Percentiles rank a stretch among this genome's conserved stretches.
Evolutionary conservation across 2,797 vertebrate genomes (phyloP).

Genomic region (Lagorchestes hirsutus): DNA sequence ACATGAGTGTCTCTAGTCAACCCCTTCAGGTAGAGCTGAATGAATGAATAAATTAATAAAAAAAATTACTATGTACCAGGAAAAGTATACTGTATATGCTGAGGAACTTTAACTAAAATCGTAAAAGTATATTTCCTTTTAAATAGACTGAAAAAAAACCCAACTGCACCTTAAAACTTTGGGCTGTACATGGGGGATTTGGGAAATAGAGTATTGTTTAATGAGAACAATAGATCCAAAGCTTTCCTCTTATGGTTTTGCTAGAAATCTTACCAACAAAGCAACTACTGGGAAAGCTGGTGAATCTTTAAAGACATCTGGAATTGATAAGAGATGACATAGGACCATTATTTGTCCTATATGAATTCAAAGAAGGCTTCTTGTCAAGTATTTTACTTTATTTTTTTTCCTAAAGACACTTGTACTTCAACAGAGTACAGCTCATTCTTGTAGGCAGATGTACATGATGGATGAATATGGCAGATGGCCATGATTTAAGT

Average conservation of each 20-base stretch:
- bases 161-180: conserved; percentile 60
- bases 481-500: conserved; percentile 74
- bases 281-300: conserved; percentile 77
- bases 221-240: conserved; percentile 73
- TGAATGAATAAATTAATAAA: conserved; percentile 5
- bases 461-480: conserved; percentile 74
- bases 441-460: conserved; percentile 79
- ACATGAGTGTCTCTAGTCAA: neutral
- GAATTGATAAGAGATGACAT: conserved; percentile 80
- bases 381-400: conserved; percentile 70
- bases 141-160: neutral
- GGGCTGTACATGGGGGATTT: conserved; percentile 15
- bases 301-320: conserved; percentile 76
- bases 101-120: conserved; percentile 7
- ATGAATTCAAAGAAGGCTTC: conserved; percentile 77
- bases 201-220: conserved; percentile 60
- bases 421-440: conserved; percentile 72
- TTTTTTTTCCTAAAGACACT: conserved; percentile 72
- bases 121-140: conserved; percentile 14
- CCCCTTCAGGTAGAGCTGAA: conserved; percentile 35
- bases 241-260: conserved; percentile 58
- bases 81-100: neutral
- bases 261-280: conserved; percentile 68
- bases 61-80: neutral
- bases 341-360: conserved; percentile 77